Evolutionary conservation across 2,113 vertebrate genomes (phyloP).

Genomic region (Bufo gargarizans): DNA sequence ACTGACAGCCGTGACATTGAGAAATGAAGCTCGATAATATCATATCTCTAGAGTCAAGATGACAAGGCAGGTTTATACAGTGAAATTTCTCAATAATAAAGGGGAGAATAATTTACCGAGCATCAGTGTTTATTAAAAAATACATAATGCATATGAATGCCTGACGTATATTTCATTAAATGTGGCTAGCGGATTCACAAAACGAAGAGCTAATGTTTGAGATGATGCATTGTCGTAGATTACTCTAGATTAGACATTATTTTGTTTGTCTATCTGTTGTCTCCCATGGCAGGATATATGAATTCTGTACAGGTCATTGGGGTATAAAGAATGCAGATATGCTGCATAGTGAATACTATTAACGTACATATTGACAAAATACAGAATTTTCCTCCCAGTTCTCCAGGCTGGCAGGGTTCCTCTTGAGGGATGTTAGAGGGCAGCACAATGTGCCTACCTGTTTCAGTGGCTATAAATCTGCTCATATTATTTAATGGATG

Average conservation of each 20-base stretch:
- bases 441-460: conserved; percentile 25
- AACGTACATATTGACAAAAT: neutral
- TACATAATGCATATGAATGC: neutral
- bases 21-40: conserved; percentile 49
- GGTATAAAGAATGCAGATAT: conserved; percentile 17
- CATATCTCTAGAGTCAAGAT: neutral
- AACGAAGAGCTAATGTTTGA: neutral
- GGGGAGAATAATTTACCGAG: neutral
- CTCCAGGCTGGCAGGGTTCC: neutral
- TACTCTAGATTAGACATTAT: neutral
- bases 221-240: neutral
- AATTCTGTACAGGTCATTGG: conserved; percentile 8
- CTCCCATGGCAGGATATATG: conserved; percentile 20
- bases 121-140: conserved; percentile 22
- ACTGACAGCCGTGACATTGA: conserved; percentile 9
- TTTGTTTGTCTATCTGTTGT: conserved; percentile 2
- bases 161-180: neutral
- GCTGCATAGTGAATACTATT: conserved; percentile 9
- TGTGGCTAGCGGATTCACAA: neutral
- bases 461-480: conserved; percentile 34
- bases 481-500: conserved; percentile 17
- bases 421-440: conserved; percentile 1
- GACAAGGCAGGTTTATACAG: neutral
- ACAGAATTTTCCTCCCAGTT: neutral
- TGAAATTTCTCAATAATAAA: neutral